phyloP scores from a whole-genome alignment of 1,140 invertebrate species.

The Cydia pomonella region DNA sequence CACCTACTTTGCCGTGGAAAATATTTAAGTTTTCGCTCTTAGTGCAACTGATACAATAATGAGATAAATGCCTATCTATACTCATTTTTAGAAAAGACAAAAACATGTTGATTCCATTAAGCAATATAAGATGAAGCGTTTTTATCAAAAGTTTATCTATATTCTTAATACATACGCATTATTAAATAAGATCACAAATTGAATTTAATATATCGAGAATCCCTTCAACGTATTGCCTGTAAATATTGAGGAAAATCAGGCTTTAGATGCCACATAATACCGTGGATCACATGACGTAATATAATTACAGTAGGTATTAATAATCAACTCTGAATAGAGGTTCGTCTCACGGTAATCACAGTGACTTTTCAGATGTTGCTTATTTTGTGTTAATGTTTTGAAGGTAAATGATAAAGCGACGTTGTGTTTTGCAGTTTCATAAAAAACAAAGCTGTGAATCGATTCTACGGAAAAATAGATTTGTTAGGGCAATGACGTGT shows the following conservation, averaged over 20 bases:
- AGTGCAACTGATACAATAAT: neutral
- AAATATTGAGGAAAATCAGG: constrained; percentile 12
- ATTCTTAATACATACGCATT: neutral
- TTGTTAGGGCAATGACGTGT: constrained; percentile 26
- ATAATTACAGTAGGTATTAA: constrained; percentile 21
- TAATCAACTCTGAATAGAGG: neutral
- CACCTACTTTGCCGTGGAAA: constrained; percentile 34
- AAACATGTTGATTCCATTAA: too few species aligned
- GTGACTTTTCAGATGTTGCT: neutral
- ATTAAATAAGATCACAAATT: neutral
- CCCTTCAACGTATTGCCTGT: neutral
- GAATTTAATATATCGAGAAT: constrained; percentile 9
- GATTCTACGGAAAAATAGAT: constrained; percentile 25
- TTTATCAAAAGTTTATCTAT: neutral
- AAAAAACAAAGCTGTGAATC: constrained; percentile 14
- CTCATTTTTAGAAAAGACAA: too few species aligned
- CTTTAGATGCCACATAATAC: constrained; percentile 8
- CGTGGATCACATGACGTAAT: constrained; percentile 3
- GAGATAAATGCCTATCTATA: neutral
- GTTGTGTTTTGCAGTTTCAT: neutral
- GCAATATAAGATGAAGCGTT: too few species aligned
- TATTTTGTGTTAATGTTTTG: neutral
- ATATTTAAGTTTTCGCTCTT: neutral
- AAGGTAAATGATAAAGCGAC: constrained; percentile 6
- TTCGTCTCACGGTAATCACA: neutral